Evolutionary conservation across 1,140 invertebrate species (phyloP), one percentile per base, ranked within the genome.

Genomic region (Anthonomus grandis): DNA sequence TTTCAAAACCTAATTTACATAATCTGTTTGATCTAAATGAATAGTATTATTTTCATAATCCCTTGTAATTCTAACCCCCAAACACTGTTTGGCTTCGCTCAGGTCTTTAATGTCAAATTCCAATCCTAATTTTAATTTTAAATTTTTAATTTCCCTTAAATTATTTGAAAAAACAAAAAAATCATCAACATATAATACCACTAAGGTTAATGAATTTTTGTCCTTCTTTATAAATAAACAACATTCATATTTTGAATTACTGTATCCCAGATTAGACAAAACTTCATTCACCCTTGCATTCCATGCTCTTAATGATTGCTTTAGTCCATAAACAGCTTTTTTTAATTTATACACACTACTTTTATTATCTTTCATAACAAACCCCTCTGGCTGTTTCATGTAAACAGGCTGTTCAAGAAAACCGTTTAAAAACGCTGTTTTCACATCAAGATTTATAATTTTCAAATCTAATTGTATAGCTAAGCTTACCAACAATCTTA

Each of bases 371-470:
- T 64, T 60, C 27, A 47, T 44, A 10, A 41, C 18, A 44, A 59
- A 59, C 54, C 47, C 60, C 38, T 64, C 53, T 25, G 69, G 60
- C 55, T 63, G 62, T 74, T 67, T n/a, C n/a, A n/a, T n/a, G n/a
- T n/a, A n/a, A n/a, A n/a, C n/a, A n/a, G n/a, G n/a, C n/a, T n/a
- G n/a, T 18, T 66, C 42, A 34, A 76, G 53, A 13, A 57, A 45
- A 10, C 67, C 66, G 59, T 74, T 66, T 17, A 75, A 59, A 57
- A 70, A 76, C 8, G 71, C 74, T 15, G 73, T 75, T 15, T 56
- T 60, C 13, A 75, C 68, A 64, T 74, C 71, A 25, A 72, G 56
- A 53, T 73, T 64, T 2, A 13, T 42, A 5, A 68, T 60, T 9
- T 57, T 52, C 49, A 68, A 51, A 45, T 61, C 51, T 53, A 65